Evolutionary conservation across 2,797 vertebrate genomes (phyloP).

Genomic region (Nyctibius grandis): DNA sequence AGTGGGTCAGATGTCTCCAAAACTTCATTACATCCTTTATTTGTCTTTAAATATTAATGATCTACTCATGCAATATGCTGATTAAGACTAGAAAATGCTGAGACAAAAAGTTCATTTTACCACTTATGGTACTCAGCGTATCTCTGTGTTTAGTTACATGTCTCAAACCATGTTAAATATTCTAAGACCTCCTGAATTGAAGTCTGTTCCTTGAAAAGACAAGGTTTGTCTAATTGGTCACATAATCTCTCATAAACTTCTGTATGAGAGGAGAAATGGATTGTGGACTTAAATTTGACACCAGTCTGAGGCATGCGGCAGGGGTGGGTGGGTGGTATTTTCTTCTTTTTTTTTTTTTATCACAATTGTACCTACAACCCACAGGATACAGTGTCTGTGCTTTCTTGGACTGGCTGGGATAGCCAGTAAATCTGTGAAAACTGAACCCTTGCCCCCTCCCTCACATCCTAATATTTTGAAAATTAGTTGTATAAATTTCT

Average conservation of each 20-base stretch:
- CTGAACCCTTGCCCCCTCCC: background rate
- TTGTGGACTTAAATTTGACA: background rate
- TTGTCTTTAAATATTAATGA: constrained; percentile 63
- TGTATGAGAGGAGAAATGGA: background rate
- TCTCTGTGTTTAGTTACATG: constrained; percentile 13
- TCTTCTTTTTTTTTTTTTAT: background rate
- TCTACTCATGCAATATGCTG: constrained; percentile 30
- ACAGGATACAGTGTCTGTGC: background rate
- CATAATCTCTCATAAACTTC: background rate
- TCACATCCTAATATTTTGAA: background rate
- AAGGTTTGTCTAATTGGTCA: background rate
- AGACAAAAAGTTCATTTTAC: constrained; percentile 15
- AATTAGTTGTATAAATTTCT: background rate
- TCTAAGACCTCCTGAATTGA: constrained; percentile 4
- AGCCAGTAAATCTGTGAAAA: background rate
- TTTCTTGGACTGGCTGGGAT: background rate
- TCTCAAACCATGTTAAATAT: constrained; percentile 12
- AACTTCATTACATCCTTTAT: constrained; percentile 53
- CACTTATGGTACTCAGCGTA: background rate
- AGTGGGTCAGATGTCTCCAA: constrained; percentile 48
- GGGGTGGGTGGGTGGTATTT: background rate
- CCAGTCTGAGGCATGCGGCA: background rate
- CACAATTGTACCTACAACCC: background rate
- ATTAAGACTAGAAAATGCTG: constrained; percentile 51
- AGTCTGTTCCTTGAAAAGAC: background rate